These are phyloP conservation scores for Parotocinclus haroldoi DNA, from an alignment of 2,797 vertebrate genomes.

Conservation along the genomic window DNA sequence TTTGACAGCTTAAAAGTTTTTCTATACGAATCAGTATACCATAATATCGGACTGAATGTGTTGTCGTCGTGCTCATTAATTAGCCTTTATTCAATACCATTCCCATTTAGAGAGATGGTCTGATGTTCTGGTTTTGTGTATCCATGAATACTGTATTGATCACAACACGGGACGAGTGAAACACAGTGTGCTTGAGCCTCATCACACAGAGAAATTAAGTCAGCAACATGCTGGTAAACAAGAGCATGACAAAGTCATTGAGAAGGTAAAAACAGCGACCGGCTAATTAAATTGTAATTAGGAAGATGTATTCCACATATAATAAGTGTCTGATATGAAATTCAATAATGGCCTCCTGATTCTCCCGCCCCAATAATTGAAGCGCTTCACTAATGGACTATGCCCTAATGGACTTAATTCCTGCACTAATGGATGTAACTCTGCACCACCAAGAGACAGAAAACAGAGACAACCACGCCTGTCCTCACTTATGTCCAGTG, in stretches of 20 bases:
- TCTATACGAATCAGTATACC: too few relatives aligned
- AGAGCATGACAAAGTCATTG: slow-evolving; percentile 3
- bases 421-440: slow-evolving; percentile 19
- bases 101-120: slow-evolving; percentile 54
- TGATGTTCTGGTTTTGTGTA: slow-evolving; percentile 52
- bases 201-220: not conserved
- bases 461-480: not conserved
- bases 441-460: slow-evolving; percentile 5
- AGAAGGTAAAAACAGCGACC: not conserved
- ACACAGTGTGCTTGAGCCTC: not conserved
- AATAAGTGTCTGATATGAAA: slow-evolving; percentile 37
- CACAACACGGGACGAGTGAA: slow-evolving; percentile 2
- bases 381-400: slow-evolving; percentile 29
- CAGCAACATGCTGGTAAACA: too few relatives aligned
- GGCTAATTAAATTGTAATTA: slow-evolving; percentile 43
- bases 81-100: slow-evolving; percentile 59
- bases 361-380: slow-evolving; percentile 16
- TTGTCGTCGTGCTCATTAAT: slow-evolving; percentile 52
- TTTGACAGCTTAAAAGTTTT: too few relatives aligned
- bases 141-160: slow-evolving; percentile 31
- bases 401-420: slow-evolving; percentile 25
- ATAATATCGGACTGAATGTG: slow-evolving; percentile 14
- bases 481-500: not conserved
- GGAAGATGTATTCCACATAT: slow-evolving; percentile 30
- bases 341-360: slow-evolving; percentile 19